Evolutionary conservation across 2,888 invertebrate genomes (phyloP), one percentile per base, ranked within the genome.

Genomic region (Dermolepida albohirtum): DNA sequence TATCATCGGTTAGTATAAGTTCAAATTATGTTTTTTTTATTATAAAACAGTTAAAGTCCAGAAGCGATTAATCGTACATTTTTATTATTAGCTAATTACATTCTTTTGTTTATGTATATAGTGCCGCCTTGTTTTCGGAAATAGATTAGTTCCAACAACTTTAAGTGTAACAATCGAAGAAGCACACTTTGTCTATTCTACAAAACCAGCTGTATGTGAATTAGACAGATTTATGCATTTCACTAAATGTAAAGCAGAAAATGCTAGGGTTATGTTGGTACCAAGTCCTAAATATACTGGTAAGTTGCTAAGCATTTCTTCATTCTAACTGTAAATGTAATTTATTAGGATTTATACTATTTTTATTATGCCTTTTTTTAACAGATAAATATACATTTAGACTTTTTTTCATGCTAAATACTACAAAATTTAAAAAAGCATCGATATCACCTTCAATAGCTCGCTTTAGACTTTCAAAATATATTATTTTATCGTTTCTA

Each of bases 151-250:
- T 22, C 98, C 98, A 0, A 96, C 97, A 12, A 97, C 97, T 0
- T 85, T 98, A 66, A 94, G 95, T 14, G 90, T 96, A 76, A 94
- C 92, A 67, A 92, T 97, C 57, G 98, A 98, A 82, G 97, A 98
- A 84, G 93, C 95, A 7, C 95, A 96, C 81, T 90, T 97, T 81
- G 92, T 95, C 34, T 98, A 97, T 82, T 96, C 97, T 70, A 97
- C 97, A 6, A 96, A 96, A 82, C 96, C 96, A 5, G 95, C 97
- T 0, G 95, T 96, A 1, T 97, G 97, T 11, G 91, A 93, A 34
- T 87, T 97, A 71, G 98, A 98, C 83, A 90, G 94, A 81, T 93
- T 97, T 74, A 97, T 97, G 96, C 97, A 98, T 83, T 94, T 96
- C 76, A 90, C 95, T 8, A 97, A 96, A 84, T 95, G 94, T 69